Conservation (phyloP, 1,140 invertebrate genomes). For the Trichomalopsis sarcophagae region DNA sequence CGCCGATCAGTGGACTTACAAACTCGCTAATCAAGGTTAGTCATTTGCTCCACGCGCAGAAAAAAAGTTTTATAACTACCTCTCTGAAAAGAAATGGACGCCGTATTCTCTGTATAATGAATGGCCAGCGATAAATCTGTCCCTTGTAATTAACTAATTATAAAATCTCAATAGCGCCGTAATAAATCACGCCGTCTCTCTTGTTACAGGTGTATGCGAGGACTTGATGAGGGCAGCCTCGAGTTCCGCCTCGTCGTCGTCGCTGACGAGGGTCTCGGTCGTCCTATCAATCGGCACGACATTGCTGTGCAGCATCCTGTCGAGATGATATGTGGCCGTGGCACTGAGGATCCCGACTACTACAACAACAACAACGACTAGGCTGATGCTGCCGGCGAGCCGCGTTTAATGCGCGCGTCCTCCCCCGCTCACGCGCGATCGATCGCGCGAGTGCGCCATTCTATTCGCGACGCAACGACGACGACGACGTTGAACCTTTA, state of each 20-base stretch:
- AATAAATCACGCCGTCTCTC: not conserved
- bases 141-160: not conserved
- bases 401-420: constrained; percentile 29
- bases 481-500: constrained; percentile 1
- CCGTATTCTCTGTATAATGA: not conserved
- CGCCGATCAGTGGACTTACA: constrained; percentile 67
- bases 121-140: not conserved
- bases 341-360: not conserved
- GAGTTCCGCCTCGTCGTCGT: constrained; percentile 67
- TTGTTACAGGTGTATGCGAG: constrained; percentile 67
- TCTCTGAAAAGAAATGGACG: not conserved
- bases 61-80: not conserved
- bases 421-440: constrained; percentile 10
- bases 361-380: constrained; percentile 10
- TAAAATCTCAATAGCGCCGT: not conserved
- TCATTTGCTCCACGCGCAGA: not conserved
- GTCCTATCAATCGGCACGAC: constrained; percentile 57
- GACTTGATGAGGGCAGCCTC: constrained; percentile 70
- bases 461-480: not conserved
- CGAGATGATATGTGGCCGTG: constrained; percentile 70
- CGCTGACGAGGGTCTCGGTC: constrained; percentile 63
- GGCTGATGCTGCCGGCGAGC: not conserved
- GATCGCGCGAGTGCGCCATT: not conserved
- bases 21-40: constrained; percentile 69
- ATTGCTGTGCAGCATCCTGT: constrained; percentile 62